phyloP scores from a whole-genome alignment of 2,113 vertebrate genomes.

The Echinops telfairi region DNA sequence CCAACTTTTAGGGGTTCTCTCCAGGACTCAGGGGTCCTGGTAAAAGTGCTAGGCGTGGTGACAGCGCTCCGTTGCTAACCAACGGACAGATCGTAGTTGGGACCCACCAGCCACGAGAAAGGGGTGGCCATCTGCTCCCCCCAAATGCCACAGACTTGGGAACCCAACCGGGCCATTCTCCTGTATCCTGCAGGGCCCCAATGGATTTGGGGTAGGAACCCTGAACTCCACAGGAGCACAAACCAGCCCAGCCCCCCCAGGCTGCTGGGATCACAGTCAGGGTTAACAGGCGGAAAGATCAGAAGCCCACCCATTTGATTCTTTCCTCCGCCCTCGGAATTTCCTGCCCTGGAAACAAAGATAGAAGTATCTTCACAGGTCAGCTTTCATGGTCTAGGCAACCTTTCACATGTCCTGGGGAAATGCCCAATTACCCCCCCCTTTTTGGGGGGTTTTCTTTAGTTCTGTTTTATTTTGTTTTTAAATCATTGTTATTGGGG shows the following conservation, averaged over 20 bases:
- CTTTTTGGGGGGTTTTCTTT: neutral
- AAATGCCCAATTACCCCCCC: constrained; percentile 19
- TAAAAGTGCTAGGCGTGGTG: neutral
- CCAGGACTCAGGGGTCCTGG: too few species aligned
- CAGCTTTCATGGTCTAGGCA: constrained; percentile 42
- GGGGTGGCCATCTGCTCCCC: neutral
- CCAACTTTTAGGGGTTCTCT: too few species aligned
- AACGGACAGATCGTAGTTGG: neutral
- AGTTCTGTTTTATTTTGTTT: neutral
- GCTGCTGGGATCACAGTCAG: constrained; percentile 19
- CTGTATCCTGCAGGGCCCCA: neutral
- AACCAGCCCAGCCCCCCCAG: constrained; percentile 47
- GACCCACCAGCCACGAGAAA: neutral
- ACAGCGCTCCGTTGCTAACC: neutral
- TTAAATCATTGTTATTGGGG: constrained; percentile 45
- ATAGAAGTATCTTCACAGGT: constrained; percentile 20
- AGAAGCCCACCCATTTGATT: neutral
- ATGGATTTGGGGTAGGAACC: neutral
- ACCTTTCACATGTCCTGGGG: neutral
- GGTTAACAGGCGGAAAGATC: constrained; percentile 72
- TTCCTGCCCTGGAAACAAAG: constrained; percentile 77
- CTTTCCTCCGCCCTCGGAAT: constrained; percentile 68
- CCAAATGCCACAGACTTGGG: neutral
- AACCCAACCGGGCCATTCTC: neutral
- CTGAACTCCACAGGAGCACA: constrained; percentile 48